Conservation (phyloP, 2,888 invertebrate genomes). For the Branchellion lobata region DNA sequence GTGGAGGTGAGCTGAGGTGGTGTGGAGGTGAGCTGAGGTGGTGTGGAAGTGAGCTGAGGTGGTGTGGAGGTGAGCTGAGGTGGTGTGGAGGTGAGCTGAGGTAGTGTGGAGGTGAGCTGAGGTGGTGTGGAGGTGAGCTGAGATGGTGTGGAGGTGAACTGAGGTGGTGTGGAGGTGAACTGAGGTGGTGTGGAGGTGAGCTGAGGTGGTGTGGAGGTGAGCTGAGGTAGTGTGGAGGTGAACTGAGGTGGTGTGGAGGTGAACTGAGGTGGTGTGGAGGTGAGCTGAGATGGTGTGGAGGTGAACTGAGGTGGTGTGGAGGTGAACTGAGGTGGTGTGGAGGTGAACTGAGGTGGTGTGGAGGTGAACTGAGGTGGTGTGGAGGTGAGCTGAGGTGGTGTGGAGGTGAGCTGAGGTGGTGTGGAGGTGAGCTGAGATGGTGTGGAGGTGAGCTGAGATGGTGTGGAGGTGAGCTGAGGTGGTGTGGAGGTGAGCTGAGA, state of each 20-base stretch:
- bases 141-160: conserved; percentile 87
- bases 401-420: not conserved
- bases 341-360: not conserved
- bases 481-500: too few relatives aligned
- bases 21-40: conserved; percentile 82
- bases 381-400: conserved; percentile 75
- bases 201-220: too few relatives aligned
- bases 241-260: conserved; percentile 96
- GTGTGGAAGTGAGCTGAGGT: conserved; percentile 40
- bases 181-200: too few relatives aligned
- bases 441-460: conserved; percentile 82
- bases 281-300: not conserved
- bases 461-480: conserved; percentile 40
- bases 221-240: conserved; percentile 82
- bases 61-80: too few relatives aligned
- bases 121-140: too few relatives aligned
- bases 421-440: too few relatives aligned
- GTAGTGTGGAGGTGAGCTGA: conserved; percentile 41
- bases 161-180: conserved; percentile 47
- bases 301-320: conserved; percentile 70
- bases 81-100: conserved; percentile 85
- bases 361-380: conserved; percentile 63
- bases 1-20: too few relatives aligned
- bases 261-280: conserved; percentile 65
- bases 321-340: conserved; percentile 71